Conservation (phyloP, 2,888 invertebrate species). For the Cosmia pyralina region DNA sequence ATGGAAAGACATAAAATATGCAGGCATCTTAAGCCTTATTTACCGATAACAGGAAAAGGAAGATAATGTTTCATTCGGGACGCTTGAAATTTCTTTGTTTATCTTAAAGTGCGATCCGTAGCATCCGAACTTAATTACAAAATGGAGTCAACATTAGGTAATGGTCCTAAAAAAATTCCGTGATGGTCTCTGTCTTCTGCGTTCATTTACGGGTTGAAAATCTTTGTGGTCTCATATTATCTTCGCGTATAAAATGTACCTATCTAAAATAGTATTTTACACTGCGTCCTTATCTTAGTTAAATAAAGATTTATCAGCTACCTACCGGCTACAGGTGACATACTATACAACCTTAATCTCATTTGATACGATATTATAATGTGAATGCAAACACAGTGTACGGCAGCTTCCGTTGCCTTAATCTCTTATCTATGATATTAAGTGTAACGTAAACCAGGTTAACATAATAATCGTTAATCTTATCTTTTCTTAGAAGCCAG, state of each 20-base stretch:
- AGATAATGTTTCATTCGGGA: conserved; percentile 23
- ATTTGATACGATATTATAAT: conserved; percentile 82
- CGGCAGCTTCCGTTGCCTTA: conserved; percentile 86
- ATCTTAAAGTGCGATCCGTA: conserved; percentile 34
- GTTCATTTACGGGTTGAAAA: conserved; percentile 21
- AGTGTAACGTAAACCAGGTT: conserved; percentile 74
- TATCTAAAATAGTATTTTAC: conserved; percentile 67
- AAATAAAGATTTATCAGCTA: conserved; percentile 85
- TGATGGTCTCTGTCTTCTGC: background rate
- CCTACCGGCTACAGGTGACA: conserved; percentile 83
- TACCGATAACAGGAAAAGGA: conserved; percentile 27
- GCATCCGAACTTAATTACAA: conserved; percentile 39
- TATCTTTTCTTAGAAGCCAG: conserved; percentile 56
- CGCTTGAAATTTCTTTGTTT: conserved; percentile 42
- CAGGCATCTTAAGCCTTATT: conserved; percentile 30
- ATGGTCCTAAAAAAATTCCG: conserved; percentile 10
- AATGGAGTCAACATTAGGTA: conserved; percentile 27
- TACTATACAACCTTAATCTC: conserved; percentile 84
- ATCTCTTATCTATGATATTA: conserved; percentile 81
- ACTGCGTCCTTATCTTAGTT: conserved; percentile 79
- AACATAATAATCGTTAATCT: conserved; percentile 73
- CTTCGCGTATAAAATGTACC: conserved; percentile 24
- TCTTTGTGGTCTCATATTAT: conserved; percentile 18
- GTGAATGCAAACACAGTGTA: conserved; percentile 82
- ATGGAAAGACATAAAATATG: conserved; percentile 33